phyloP scores from a whole-genome alignment of 2,113 vertebrate species.

The Cinclus cinclus region DNA sequence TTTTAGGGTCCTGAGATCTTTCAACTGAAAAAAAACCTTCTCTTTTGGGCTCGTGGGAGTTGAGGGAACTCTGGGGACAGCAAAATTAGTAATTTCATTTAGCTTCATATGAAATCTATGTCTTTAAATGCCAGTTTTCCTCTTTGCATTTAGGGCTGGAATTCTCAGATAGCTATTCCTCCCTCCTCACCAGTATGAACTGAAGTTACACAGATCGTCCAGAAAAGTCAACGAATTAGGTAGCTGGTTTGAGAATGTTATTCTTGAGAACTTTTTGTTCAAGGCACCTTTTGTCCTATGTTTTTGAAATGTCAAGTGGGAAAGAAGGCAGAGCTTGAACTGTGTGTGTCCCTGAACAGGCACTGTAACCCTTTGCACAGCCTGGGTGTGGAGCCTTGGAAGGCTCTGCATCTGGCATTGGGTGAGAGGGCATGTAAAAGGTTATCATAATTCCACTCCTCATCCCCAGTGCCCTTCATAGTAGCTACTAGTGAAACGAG shows the following conservation, averaged over 20 bases:
- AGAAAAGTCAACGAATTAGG: not conserved
- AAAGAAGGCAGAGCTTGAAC: not conserved
- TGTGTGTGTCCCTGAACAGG: not conserved
- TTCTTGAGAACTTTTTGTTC: not conserved
- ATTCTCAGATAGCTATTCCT: not conserved
- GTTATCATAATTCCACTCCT: not conserved
- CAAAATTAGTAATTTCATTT: not conserved
- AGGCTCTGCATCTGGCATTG: accelerated
- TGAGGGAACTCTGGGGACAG: not conserved
- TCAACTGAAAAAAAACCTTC: not conserved
- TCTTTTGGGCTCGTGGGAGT: not conserved
- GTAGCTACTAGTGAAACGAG: constrained; percentile 1
- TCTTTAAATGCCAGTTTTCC: not conserved
- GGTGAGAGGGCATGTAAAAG: not conserved
- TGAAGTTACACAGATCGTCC: not conserved
- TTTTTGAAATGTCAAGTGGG: not conserved
- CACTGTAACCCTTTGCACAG: not conserved
- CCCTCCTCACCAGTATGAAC: not conserved
- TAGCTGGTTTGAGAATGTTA: not conserved
- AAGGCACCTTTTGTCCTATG: not conserved
- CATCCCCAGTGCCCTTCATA: not conserved
- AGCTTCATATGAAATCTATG: not conserved
- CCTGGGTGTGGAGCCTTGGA: not conserved
- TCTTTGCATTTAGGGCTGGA: not conserved
- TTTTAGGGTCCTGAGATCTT: not conserved